Percentiles rank a stretch among this genome's conserved stretches.
phyloP scores from a whole-genome alignment of 2,888 invertebrate species.

The Orthosia cruda region DNA sequence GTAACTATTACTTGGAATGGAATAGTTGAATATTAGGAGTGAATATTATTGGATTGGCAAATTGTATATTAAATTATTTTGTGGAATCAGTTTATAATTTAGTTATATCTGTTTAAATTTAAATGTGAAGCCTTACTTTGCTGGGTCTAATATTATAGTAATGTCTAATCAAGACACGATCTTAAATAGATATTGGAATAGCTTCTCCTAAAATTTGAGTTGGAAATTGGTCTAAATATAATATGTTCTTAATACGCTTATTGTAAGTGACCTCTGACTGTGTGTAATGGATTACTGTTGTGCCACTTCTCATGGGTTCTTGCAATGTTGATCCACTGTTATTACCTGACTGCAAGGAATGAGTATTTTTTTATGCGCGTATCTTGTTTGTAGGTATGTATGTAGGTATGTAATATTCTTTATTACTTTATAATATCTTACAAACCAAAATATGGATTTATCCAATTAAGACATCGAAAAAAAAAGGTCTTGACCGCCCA shows the following conservation, averaged over 20 bases:
- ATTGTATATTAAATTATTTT: background rate
- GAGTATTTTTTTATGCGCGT: no score
- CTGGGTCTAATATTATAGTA: background rate
- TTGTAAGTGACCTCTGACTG: background rate
- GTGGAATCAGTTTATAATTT: background rate
- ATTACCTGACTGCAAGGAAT: no score
- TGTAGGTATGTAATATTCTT: no score
- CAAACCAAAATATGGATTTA: no score
- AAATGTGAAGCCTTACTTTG: background rate
- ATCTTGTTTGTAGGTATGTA: no score
- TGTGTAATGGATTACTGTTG: no score
- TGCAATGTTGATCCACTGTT: no score
- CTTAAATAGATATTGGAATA: constrained; percentile 7
- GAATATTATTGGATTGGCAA: constrained; percentile 10
- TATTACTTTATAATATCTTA: no score
- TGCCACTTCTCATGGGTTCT: no score
- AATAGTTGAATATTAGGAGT: constrained; percentile 34
- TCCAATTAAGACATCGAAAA: no score
- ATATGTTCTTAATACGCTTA: background rate
- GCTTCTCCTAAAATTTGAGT: background rate
- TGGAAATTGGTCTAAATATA: background rate
- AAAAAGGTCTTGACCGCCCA: no score
- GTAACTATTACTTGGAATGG: constrained; percentile 28
- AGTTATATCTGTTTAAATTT: background rate
- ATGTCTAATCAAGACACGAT: background rate